phyloP scores from a whole-genome alignment of 2,888 invertebrate genomes.

The Fissipunctia ypsillon region DNA sequence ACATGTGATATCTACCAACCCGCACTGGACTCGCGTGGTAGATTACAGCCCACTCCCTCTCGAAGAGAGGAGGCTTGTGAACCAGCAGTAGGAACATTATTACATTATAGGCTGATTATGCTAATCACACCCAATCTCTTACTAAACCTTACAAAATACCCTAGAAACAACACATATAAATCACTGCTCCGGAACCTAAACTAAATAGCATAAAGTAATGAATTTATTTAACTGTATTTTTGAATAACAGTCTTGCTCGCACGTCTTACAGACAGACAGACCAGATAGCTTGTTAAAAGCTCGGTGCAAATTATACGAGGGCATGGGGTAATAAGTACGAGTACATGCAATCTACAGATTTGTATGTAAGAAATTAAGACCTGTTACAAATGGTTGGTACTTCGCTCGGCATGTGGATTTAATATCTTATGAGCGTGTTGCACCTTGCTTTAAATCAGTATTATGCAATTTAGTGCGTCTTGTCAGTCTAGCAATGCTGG shows the following conservation, averaged over 20 bases:
- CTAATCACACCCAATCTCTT: background rate
- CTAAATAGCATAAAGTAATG: conserved; percentile 53
- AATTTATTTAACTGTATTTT: conserved; percentile 65
- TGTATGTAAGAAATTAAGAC: conserved; percentile 48
- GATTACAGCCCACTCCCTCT: no score
- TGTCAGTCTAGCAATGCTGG: conserved; percentile 30
- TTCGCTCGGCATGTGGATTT: conserved; percentile 28
- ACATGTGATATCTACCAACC: no score
- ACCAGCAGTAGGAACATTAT: no score
- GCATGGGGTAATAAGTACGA: conserved; percentile 53
- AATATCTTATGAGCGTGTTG: conserved; percentile 36
- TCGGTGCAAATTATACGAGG: conserved; percentile 51
- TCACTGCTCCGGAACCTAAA: conserved; percentile 38
- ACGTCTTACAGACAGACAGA: conserved; percentile 60
- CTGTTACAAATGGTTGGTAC: conserved; percentile 12
- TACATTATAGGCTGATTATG: no score
- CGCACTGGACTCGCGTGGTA: no score
- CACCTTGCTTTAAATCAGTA: conserved; percentile 32
- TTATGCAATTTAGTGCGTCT: conserved; percentile 40
- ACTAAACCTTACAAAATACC: conserved; percentile 46
- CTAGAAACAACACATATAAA: conserved; percentile 32
- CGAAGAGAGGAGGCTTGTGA: no score
- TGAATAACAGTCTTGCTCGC: conserved; percentile 55
- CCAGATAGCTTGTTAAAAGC: conserved; percentile 65
- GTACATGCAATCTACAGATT: conserved; percentile 42